These are phyloP conservation scores for Hirudinaria manillensis DNA, from an alignment of 2,888 invertebrate genomes.

Conservation along the genomic window DNA sequence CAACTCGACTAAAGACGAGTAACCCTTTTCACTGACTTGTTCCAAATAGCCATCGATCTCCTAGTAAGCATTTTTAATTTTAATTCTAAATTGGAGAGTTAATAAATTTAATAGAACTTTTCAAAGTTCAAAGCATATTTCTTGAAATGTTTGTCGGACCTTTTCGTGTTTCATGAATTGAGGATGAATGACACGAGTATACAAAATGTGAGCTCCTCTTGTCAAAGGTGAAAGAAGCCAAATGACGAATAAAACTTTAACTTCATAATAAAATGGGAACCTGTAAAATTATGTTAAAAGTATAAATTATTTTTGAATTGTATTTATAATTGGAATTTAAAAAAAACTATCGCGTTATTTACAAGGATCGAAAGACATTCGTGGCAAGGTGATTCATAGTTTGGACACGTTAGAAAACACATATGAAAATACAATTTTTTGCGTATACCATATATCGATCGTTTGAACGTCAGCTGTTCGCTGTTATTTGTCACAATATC, in stretches of 20 bases:
- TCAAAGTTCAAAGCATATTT: too few relatives aligned
- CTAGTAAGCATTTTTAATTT: conserved; percentile 55
- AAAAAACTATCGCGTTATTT: too few relatives aligned
- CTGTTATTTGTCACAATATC: background rate
- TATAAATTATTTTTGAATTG: background rate
- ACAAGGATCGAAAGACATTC: too few relatives aligned
- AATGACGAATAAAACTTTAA: conserved; percentile 87
- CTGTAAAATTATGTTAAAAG: conserved; percentile 52
- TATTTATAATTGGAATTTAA: background rate
- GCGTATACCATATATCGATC: background rate
- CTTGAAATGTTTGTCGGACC: conserved; percentile 45
- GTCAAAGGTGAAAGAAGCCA: conserved; percentile 94
- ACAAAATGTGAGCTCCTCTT: conserved; percentile 87
- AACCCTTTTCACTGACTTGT: conserved; percentile 85
- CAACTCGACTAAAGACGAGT: conserved; percentile 79
- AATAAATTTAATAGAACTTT: too few relatives aligned
- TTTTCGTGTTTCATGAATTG: conserved; percentile 82
- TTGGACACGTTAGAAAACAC: background rate
- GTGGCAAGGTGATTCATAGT: too few relatives aligned
- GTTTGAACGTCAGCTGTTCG: background rate
- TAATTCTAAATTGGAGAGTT: background rate
- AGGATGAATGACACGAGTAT: conserved; percentile 92
- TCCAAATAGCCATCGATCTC: conserved; percentile 89
- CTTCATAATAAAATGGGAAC: conserved; percentile 97
- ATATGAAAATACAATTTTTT: background rate